phyloP scores from a whole-genome alignment of 2,888 invertebrate genomes.

The Amiota communis region DNA sequence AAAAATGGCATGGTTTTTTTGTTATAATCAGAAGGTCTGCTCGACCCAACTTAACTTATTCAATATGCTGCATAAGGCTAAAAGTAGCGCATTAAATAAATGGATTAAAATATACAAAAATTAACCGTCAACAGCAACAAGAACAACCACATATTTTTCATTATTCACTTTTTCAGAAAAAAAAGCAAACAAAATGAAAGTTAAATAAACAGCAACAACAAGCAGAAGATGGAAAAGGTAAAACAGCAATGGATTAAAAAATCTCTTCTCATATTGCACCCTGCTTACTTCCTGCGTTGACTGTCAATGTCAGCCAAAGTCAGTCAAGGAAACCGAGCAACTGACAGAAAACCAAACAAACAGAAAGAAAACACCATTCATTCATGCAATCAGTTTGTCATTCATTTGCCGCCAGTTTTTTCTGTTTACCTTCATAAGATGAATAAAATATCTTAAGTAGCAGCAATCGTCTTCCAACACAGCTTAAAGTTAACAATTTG shows the following conservation, averaged over 20 bases:
- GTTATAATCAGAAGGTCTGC: background rate
- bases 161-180: slow-evolving; percentile 1
- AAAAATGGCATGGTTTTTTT: background rate
- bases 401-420: background rate
- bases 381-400: background rate
- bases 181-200: background rate
- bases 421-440: slow-evolving; percentile 5
- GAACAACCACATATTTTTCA: slow-evolving; percentile 39
- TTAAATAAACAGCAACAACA: background rate
- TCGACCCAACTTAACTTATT: background rate
- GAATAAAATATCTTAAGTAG: background rate
- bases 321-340: background rate
- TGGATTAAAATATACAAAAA: slow-evolving; percentile 33
- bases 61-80: background rate
- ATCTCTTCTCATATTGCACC: background rate
- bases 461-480: too few relatives aligned
- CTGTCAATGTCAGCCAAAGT: slow-evolving; percentile 31
- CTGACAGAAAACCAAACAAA: background rate
- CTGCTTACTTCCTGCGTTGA: background rate
- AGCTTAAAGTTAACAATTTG: too few relatives aligned
- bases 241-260: slow-evolving; percentile 13
- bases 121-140: slow-evolving; percentile 38
- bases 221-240: background rate
- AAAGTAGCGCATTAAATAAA: background rate
- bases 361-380: slow-evolving; percentile 1